Evolutionary conservation across 2,113 vertebrate genomes (phyloP).

Genomic region (Xenopus laevis): DNA sequence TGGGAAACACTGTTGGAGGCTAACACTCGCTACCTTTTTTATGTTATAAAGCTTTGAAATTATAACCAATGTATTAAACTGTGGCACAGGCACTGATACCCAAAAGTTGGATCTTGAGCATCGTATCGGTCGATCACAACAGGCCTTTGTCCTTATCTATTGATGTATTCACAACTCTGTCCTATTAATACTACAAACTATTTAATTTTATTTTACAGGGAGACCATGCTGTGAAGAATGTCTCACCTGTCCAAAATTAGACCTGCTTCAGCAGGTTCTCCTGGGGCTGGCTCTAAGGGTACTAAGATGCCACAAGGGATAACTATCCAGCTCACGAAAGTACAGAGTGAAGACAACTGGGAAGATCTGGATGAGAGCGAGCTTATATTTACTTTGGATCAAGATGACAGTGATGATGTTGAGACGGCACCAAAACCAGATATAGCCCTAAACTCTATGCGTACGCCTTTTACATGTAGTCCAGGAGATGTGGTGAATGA

Average conservation of each 20-base stretch:
- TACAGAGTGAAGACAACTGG: conserved; percentile 60
- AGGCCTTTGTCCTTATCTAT: background rate
- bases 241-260: conserved; percentile 55
- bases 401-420: conserved; percentile 56
- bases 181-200: background rate
- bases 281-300: conserved; percentile 25
- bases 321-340: conserved; percentile 65
- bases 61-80: too few relatives aligned
- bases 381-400: conserved; percentile 62
- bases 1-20: too few relatives aligned
- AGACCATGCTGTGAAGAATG: conserved; percentile 63
- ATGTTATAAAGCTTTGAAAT: too few relatives aligned
- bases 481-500: background rate
- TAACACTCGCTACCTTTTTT: too few relatives aligned
- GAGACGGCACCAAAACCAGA: conserved; percentile 25
- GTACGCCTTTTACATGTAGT: background rate
- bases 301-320: conserved; percentile 52
- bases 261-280: conserved; percentile 24
- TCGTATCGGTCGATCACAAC: too few relatives aligned
- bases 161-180: too few relatives aligned
- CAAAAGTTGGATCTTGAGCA: too few relatives aligned
- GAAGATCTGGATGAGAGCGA: conserved; percentile 59
- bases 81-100: too few relatives aligned
- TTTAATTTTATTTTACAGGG: conserved; percentile 30
- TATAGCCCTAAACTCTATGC: background rate